Conservation (phyloP, 2,797 vertebrate genomes). For the Okamejei kenojei region DNA sequence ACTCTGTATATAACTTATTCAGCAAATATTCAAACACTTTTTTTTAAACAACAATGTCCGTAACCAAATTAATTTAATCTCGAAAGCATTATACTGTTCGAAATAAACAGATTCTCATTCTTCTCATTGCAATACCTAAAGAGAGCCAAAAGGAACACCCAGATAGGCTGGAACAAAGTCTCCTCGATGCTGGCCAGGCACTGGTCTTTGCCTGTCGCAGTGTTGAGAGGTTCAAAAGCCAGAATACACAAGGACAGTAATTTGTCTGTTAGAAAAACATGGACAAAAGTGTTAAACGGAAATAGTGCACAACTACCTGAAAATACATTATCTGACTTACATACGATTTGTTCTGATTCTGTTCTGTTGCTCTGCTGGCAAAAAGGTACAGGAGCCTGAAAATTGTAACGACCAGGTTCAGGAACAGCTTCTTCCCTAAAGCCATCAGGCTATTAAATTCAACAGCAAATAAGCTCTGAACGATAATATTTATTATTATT, state of each 20-base stretch:
- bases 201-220: slow-evolving; percentile 67
- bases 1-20: neutral
- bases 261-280: slow-evolving; percentile 63
- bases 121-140: slow-evolving; percentile 70
- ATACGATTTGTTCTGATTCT: too few species aligned
- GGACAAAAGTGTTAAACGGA: neutral
- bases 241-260: slow-evolving; percentile 77
- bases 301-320: neutral
- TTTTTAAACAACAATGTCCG: neutral
- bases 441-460: too few species aligned
- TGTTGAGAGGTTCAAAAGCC: slow-evolving; percentile 82
- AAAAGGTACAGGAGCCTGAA: too few species aligned
- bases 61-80: neutral
- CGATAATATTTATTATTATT: too few species aligned
- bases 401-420: too few species aligned
- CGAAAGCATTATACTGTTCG: neutral
- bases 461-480: too few species aligned
- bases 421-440: too few species aligned
- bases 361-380: too few species aligned
- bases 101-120: neutral
- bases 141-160: slow-evolving; percentile 74
- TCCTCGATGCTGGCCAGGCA: slow-evolving; percentile 81
- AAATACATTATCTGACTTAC: neutral
- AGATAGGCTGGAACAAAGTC: slow-evolving; percentile 78
- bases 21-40: neutral